Conservation (phyloP, 2,797 vertebrate species). For the Chrysocyon brachyurus region DNA sequence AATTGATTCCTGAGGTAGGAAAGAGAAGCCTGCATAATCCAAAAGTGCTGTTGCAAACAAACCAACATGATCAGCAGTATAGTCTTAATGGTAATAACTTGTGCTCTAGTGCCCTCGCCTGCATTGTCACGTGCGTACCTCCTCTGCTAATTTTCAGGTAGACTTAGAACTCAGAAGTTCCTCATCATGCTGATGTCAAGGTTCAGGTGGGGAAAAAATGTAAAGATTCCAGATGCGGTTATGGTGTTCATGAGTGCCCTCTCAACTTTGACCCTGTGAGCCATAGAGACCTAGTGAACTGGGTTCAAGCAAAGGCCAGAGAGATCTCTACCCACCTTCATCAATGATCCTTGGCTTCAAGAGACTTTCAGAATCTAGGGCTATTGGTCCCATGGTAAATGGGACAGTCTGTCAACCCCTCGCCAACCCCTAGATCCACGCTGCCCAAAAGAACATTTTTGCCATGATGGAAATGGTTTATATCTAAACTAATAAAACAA, state of each 20-base stretch:
- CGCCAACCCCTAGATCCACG: neutral
- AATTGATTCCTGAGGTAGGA: neutral
- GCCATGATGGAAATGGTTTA: neutral
- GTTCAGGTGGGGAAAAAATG: neutral
- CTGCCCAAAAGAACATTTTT: neutral
- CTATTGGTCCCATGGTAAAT: neutral
- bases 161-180: neutral
- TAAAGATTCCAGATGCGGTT: neutral
- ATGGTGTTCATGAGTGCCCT: neutral
- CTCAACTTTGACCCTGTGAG: neutral
- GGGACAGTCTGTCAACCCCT: neutral
- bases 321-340: neutral
- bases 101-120: neutral
- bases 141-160: neutral
- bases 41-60: neutral
- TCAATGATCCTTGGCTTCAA: neutral
- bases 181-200: neutral
- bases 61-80: neutral
- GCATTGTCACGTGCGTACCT: neutral
- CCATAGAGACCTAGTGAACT: neutral
- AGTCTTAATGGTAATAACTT: neutral
- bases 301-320: neutral
- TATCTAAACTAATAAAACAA: neutral
- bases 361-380: neutral
- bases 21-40: neutral